Conservation (phyloP, 2,888 invertebrate species). For the Diaprepes abbreviatus region DNA sequence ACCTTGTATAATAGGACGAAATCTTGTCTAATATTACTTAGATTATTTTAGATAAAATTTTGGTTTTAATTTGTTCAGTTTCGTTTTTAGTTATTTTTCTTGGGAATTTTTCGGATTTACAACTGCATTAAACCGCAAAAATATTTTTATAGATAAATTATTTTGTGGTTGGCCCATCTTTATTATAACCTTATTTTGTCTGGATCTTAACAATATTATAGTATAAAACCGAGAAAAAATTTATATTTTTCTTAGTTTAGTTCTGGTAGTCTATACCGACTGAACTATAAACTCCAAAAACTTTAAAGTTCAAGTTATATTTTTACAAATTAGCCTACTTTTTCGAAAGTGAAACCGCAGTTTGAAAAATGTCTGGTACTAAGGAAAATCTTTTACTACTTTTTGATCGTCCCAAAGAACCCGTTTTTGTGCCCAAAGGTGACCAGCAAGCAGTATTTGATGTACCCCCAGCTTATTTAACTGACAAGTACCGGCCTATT, state of each 20-base stretch:
- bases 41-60: too few relatives aligned
- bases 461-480: conserved; percentile 61
- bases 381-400: conserved; percentile 75
- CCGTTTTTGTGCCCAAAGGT: conserved; percentile 83
- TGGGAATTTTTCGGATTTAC: not conserved
- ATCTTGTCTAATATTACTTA: too few relatives aligned
- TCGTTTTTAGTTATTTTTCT: not conserved
- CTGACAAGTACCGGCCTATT: conserved; percentile 71
- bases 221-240: not conserved
- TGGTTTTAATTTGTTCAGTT: too few relatives aligned
- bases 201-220: not conserved
- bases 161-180: not conserved
- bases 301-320: not conserved
- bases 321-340: too few relatives aligned
- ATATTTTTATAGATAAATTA: not conserved
- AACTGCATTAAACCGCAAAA: not conserved
- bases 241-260: not conserved
- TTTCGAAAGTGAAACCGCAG: too few relatives aligned
- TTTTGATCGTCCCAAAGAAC: conserved; percentile 83
- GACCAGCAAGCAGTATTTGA: conserved; percentile 74
- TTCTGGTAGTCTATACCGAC: not conserved
- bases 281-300: not conserved
- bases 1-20: too few relatives aligned
- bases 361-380: conserved; percentile 12
- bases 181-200: not conserved